Conservation (phyloP, 1,140 invertebrate genomes). For the Chelonus insularis region DNA sequence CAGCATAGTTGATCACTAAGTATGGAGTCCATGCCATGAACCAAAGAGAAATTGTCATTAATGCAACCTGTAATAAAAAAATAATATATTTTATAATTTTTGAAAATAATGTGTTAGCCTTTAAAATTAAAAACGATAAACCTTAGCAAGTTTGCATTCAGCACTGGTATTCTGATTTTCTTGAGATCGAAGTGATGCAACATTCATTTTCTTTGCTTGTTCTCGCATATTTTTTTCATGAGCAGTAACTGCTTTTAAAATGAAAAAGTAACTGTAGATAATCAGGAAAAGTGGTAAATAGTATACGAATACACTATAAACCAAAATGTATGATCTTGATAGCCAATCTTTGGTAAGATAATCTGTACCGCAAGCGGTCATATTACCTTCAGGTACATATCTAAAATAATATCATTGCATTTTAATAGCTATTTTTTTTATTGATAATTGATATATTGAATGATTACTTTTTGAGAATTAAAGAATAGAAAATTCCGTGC, state of each 20-base stretch:
- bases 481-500: conserved; percentile 61
- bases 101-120: too few species aligned
- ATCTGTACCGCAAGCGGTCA: conserved; percentile 85
- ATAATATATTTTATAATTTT: too few species aligned
- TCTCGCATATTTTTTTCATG: conserved; percentile 82
- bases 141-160: conserved; percentile 73
- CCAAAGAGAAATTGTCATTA: conserved; percentile 82
- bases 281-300: conserved; percentile 73
- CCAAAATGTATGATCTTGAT: conserved; percentile 70
- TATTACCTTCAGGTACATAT: conserved; percentile 86
- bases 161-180: conserved; percentile 70
- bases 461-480: too few species aligned
- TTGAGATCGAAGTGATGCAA: conserved; percentile 72
- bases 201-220: conserved; percentile 86
- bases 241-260: conserved; percentile 75
- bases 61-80: too few species aligned
- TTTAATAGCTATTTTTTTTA: too few species aligned
- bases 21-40: conserved; percentile 87
- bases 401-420: conserved; percentile 45
- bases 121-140: too few species aligned
- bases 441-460: too few species aligned
- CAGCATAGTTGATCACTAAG: conserved; percentile 76
- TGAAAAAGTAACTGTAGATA: conserved; percentile 78
- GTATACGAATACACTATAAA: conserved; percentile 74
- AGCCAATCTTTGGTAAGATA: conserved; percentile 72